Evolutionary conservation across 2,797 vertebrate genomes (phyloP).

Genomic region (Mormyrus proboscirostris): DNA sequence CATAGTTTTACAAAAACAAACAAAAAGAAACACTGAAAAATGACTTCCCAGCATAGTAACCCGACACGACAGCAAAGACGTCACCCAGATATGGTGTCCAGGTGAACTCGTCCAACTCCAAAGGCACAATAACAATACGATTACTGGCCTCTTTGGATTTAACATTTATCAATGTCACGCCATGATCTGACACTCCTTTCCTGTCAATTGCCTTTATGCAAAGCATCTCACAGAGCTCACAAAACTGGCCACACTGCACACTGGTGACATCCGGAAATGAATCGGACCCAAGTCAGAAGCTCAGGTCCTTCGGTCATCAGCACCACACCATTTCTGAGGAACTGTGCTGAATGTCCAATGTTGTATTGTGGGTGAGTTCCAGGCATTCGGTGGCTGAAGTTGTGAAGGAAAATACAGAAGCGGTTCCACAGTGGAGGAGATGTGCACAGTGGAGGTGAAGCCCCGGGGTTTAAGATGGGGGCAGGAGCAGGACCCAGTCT

Average conservation of each 20-base stretch:
- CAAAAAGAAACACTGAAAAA: neutral
- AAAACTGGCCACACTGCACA: neutral
- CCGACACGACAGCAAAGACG: neutral
- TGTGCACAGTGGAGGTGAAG: neutral
- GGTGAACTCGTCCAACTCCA: neutral
- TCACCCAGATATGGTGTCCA: neutral
- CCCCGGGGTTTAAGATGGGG: neutral
- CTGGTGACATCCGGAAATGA: neutral
- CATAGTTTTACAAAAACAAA: neutral
- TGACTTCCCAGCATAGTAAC: neutral
- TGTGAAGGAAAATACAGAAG: neutral
- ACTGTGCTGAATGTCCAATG: neutral
- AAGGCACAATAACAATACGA: constrained; percentile 1
- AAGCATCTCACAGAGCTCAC: neutral
- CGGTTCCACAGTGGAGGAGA: neutral
- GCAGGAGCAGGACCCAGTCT: neutral
- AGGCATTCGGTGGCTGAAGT: neutral
- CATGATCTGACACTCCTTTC: neutral
- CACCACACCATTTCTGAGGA: neutral
- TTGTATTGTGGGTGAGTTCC: neutral
- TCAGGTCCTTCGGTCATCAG: neutral
- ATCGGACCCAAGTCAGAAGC: neutral
- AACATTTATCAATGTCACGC: neutral
- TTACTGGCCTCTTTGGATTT: neutral
- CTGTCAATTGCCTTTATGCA: neutral